Evolutionary conservation across 2,797 vertebrate genomes (phyloP).

Genomic region (Geotrypetes seraphini): DNA sequence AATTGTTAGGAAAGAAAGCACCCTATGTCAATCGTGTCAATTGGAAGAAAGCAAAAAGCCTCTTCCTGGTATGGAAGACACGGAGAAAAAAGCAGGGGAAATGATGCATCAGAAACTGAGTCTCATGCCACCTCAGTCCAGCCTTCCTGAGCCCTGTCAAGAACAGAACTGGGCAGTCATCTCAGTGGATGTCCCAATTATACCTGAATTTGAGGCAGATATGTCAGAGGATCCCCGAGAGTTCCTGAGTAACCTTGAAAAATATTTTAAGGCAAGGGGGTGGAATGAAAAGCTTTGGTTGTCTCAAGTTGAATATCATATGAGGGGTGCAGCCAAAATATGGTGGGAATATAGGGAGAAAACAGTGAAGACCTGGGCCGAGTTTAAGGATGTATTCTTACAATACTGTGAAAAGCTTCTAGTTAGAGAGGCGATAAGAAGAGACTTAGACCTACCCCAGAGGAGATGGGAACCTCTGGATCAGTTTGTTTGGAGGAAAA

Average conservation of each 20-base stretch:
- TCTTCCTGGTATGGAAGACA: neutral
- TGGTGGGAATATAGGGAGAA: conserved; percentile 71
- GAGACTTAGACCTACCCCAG: conserved; percentile 61
- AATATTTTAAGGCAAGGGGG: conserved; percentile 62
- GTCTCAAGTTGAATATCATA: conserved; percentile 66
- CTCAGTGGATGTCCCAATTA: conserved; percentile 42
- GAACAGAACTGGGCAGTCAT: conserved; percentile 50
- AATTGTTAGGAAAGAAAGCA: conserved; percentile 19
- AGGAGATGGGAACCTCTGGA: conserved; percentile 61
- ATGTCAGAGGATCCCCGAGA: conserved; percentile 63
- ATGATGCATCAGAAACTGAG: conserved; percentile 3
- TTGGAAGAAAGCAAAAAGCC: conserved; percentile 3
- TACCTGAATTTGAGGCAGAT: conserved; percentile 57
- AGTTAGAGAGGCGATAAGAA: conserved; percentile 61
- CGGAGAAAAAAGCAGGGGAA: conserved; percentile 6
- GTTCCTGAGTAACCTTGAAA: conserved; percentile 62
- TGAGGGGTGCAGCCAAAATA: conserved; percentile 65
- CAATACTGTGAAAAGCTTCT: conserved; percentile 61
- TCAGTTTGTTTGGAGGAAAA: conserved; percentile 65
- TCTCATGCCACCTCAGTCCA: conserved; percentile 10
- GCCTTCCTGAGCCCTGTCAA: conserved; percentile 31
- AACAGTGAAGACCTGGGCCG: conserved; percentile 60
- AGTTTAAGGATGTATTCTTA: conserved; percentile 67
- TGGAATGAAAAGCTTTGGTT: conserved; percentile 65
- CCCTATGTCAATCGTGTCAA: neutral